phyloP scores from a whole-genome alignment of 2,797 vertebrate genomes.

The Acridotheres tristis region DNA sequence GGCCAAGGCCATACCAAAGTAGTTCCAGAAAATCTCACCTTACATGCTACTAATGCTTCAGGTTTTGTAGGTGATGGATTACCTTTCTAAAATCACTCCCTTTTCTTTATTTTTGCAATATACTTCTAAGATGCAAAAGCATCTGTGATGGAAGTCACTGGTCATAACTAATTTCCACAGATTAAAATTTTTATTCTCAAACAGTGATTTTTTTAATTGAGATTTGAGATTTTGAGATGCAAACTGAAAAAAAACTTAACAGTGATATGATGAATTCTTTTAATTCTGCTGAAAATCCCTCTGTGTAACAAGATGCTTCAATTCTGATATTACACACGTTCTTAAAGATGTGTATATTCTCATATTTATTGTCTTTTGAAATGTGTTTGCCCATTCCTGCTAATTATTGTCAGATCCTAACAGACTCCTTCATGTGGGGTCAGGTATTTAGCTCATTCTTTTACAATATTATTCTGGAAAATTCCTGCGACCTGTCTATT shows the following conservation, averaged over 20 bases:
- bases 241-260: neutral
- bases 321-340: fast-evolving
- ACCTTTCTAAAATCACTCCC: neutral
- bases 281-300: neutral
- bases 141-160: neutral
- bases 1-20: neutral
- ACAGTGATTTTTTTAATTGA: neutral
- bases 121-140: neutral
- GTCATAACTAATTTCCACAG: neutral
- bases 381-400: neutral
- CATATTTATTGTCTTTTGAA: neutral
- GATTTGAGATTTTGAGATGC: neutral
- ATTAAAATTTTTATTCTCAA: neutral
- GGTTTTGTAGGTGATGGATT: neutral
- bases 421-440: neutral
- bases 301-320: neutral
- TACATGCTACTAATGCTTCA: neutral
- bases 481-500: neutral
- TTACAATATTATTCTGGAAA: neutral
- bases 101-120: neutral
- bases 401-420: neutral
- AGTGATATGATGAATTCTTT: neutral
- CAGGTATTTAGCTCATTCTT: neutral
- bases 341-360: neutral
- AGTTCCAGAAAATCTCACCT: neutral